These are phyloP conservation scores for Pardalotus punctatus DNA, from an alignment of 2,113 vertebrate genomes.

Conservation along the genomic window DNA sequence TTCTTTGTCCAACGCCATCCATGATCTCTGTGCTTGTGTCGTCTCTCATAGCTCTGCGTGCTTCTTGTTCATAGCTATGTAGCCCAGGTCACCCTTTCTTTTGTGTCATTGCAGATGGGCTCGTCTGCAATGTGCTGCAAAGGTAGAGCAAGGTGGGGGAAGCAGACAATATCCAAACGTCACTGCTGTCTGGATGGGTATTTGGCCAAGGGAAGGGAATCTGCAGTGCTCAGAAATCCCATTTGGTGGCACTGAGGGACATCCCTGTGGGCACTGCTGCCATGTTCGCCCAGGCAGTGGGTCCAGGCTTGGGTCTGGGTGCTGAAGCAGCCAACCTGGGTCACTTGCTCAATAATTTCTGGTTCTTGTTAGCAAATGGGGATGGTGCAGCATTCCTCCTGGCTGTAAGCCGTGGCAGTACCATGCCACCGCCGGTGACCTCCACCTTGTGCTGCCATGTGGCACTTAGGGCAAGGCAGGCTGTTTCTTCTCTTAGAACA, in stretches of 20 bases:
- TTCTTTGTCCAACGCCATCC: background rate
- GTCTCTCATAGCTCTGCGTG: background rate
- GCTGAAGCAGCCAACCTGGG: background rate
- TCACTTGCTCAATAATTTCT: background rate
- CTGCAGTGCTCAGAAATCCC: background rate
- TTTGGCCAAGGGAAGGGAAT: background rate
- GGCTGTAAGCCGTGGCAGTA: background rate
- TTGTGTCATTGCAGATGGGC: background rate
- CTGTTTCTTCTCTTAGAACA: background rate
- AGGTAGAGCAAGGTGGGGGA: background rate
- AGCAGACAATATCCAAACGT: background rate
- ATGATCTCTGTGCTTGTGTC: background rate
- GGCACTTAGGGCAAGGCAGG: background rate
- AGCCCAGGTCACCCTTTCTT: background rate
- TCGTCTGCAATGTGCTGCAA: background rate
- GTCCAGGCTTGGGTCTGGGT: background rate
- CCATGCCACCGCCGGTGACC: background rate
- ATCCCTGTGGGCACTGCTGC: accelerated
- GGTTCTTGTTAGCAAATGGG: background rate
- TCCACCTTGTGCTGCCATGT: background rate
- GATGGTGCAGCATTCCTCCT: background rate
- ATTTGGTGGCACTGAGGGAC: background rate
- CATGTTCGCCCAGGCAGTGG: accelerated
- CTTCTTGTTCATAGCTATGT: accelerated
- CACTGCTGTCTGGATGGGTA: background rate